Percentiles rank a stretch among this genome's conserved stretches.
phyloP scores from a whole-genome alignment of 2,113 vertebrate species.

The Pterophyllum scalare region DNA sequence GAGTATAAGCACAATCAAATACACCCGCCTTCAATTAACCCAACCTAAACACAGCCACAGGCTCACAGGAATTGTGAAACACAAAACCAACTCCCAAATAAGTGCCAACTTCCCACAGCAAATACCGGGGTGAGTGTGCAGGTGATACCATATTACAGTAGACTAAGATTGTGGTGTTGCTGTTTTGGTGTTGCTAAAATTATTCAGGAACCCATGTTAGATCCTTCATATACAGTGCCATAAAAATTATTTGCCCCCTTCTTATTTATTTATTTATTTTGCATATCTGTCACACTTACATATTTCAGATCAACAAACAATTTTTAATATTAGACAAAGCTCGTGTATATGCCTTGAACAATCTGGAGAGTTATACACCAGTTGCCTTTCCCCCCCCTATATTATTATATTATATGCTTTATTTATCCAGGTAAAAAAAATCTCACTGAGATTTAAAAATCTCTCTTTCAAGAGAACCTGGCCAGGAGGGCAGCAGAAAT shows the following conservation, averaged over 20 bases:
- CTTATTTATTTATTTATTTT: no score
- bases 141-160: not conserved
- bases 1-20: not conserved
- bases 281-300: not conserved
- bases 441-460: not conserved
- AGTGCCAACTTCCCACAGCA: not conserved
- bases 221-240: not conserved
- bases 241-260: no score
- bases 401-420: not conserved
- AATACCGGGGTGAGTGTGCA: not conserved
- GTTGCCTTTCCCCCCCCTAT: no score
- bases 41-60: not conserved
- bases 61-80: not conserved
- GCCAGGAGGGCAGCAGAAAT: not conserved
- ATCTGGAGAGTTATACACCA: not conserved
- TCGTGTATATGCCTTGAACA: not conserved
- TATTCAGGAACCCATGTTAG: not conserved
- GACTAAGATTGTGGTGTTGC: not conserved
- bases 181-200: not conserved
- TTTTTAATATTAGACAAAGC: not conserved
- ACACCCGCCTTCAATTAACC: not conserved
- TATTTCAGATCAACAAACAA: not conserved
- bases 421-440: no score
- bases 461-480: not conserved
- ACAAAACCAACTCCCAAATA: not conserved